Evolutionary conservation across 1,140 invertebrate genomes (phyloP).

Genomic region (Bombus balteatus): DNA sequence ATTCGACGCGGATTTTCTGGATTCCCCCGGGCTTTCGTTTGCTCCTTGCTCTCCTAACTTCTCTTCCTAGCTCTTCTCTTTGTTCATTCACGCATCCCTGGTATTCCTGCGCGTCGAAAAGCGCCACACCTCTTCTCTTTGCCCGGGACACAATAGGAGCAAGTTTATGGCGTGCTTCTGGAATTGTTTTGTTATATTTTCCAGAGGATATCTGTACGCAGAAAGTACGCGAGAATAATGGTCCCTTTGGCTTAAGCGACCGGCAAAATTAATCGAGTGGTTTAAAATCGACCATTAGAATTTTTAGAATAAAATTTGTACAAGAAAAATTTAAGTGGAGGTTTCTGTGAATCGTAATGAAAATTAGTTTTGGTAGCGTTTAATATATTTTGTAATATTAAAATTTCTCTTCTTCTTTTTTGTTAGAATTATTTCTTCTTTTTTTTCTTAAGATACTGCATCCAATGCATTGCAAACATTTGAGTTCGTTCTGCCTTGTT

Average conservation of each 20-base stretch:
- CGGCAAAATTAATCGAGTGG: neutral
- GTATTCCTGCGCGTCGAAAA: neutral
- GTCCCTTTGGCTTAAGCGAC: neutral
- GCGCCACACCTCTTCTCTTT: neutral
- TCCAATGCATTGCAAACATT: neutral
- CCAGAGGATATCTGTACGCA: neutral
- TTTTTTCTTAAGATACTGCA: too few species aligned
- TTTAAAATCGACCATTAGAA: neutral
- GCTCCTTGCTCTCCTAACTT: neutral
- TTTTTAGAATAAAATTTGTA: neutral
- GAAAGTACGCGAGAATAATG: neutral
- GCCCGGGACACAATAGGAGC: neutral
- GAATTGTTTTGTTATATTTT: conserved; percentile 5
- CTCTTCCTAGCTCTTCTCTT: neutral
- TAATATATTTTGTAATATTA: neutral
- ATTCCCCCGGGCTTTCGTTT: neutral
- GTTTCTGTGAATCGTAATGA: neutral
- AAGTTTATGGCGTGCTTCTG: neutral
- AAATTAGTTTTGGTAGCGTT: neutral
- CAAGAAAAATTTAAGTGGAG: neutral
- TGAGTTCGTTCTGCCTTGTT: neutral
- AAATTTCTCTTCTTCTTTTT: neutral
- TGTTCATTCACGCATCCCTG: conserved; percentile 2
- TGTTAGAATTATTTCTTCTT: neutral
- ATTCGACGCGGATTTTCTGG: neutral